Evolutionary conservation across 2,888 invertebrate genomes (phyloP).

Genomic region (Tribolium freemani): DNA sequence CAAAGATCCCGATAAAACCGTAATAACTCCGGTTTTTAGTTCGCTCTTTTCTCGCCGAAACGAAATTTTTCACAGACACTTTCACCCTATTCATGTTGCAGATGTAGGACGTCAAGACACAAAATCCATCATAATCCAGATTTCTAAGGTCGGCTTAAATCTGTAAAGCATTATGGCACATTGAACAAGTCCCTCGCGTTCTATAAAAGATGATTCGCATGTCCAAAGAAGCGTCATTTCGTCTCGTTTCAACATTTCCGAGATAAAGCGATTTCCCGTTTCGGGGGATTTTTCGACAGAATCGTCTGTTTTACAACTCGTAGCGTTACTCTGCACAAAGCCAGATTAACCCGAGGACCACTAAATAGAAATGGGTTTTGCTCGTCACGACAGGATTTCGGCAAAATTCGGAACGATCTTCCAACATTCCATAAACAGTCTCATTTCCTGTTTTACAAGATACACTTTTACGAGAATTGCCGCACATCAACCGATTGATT

Average conservation of each 20-base stretch:
- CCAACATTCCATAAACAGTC: too few relatives aligned
- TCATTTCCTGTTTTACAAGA: background rate
- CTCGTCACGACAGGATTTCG: conserved; percentile 14
- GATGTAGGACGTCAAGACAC: conserved; percentile 28
- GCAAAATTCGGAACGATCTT: too few relatives aligned
- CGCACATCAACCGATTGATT: background rate
- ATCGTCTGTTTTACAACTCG: conserved; percentile 37
- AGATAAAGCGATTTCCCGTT: conserved; percentile 41
- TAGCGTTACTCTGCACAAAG: conserved; percentile 22
- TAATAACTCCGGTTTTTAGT: background rate
- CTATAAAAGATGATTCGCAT: conserved; percentile 52
- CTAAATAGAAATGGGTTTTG: conserved; percentile 39
- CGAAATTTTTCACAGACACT: conserved; percentile 32
- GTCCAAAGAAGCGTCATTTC: conserved; percentile 45
- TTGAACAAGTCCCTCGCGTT: conserved; percentile 48
- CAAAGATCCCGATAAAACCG: background rate
- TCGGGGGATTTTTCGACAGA: conserved; percentile 23
- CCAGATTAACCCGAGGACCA: conserved; percentile 39
- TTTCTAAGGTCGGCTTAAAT: conserved; percentile 48
- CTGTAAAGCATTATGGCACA: conserved; percentile 51
- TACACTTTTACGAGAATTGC: background rate
- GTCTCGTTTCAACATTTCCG: conserved; percentile 30
- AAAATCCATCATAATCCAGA: conserved; percentile 48
- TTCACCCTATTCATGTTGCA: conserved; percentile 20
- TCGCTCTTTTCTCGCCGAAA: background rate